Conservation (phyloP, 2,113 vertebrate genomes). For the Pelecanus crispus region DNA sequence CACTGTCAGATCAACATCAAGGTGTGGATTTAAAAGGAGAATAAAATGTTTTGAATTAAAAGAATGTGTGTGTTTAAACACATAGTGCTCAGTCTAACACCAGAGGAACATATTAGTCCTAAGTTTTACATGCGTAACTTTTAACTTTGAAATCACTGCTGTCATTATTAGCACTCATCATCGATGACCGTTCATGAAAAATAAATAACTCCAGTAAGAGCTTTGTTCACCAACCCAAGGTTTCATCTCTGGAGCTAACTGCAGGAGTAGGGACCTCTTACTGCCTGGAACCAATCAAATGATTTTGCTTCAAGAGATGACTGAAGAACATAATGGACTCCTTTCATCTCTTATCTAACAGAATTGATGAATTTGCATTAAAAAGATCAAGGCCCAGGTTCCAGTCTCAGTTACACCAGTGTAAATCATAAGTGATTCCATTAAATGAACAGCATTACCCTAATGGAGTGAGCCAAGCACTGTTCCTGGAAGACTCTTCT, state of each 20-base stretch:
- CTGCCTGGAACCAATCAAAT: neutral
- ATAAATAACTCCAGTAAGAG: slow-evolving; percentile 1
- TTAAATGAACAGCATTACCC: neutral
- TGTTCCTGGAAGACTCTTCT: neutral
- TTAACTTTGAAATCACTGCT: neutral
- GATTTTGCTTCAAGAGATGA: slow-evolving; percentile 10
- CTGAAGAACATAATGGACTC: neutral
- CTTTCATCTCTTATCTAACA: slow-evolving; percentile 37
- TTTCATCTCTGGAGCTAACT: neutral
- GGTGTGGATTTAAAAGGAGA: neutral
- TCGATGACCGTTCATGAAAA: neutral
- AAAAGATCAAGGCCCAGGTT: slow-evolving; percentile 14
- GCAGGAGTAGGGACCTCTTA: neutral
- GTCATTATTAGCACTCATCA: neutral
- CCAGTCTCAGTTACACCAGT: neutral
- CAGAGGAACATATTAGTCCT: neutral
- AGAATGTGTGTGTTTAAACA: neutral
- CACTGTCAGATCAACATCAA: neutral
- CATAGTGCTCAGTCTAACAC: neutral
- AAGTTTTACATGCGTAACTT: neutral
- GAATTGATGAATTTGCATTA: slow-evolving; percentile 35
- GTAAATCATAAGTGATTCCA: neutral
- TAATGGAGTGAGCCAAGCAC: neutral
- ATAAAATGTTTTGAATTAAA: neutral
- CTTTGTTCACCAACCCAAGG: neutral